Evolutionary conservation across 2,888 invertebrate genomes (phyloP), one percentile per base, ranked within the genome.

Genomic region (Hemithea aestivaria): DNA sequence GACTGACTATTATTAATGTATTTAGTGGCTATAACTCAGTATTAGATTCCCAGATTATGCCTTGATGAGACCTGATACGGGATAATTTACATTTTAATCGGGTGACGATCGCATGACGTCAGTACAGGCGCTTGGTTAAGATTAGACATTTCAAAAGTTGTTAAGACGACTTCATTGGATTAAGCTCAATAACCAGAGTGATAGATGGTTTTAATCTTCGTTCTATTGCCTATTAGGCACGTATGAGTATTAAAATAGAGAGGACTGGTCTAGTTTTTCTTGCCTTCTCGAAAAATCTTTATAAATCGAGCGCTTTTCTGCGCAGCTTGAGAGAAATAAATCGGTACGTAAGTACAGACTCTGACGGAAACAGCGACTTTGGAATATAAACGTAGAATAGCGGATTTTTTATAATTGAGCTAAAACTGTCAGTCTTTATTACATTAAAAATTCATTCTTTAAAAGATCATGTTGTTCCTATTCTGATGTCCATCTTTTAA

Each of bases 51-150:
- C 58, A 58, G 62, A 70, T 72, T 70, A 74, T 67, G 55, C 62
- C 49, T 48, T 58, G 72, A 69, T 73, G 73, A 73, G 68, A 66
- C 72, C 66, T 57, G 57, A 70, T 73, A 66, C 62, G 29, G 59
- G 53, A 44, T 45, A 50, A 78, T 81, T 80, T 67, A 73, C 77
- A 80, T 79, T 62, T 66, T 72, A 70, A 78, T 76, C 56, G 62
- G 45, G 53, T 47, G 51, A 62, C 58, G 69, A 65, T 68, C 56
- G 48, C 52, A 56, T 69, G 63, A 71, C 36, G 35, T 38, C 38
- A 31, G 42, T 41, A 10, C 26, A 23, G 16, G 27, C 34, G 24
- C 30, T 40, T 28, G 26, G 38, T 26, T 40, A 46, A 48, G 48
- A 42, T 38, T 32, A 28, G 31, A 6, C 23, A 30, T 22, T 24